phyloP scores from a whole-genome alignment of 2,888 invertebrate species.

The Sinelater perroti region DNA sequence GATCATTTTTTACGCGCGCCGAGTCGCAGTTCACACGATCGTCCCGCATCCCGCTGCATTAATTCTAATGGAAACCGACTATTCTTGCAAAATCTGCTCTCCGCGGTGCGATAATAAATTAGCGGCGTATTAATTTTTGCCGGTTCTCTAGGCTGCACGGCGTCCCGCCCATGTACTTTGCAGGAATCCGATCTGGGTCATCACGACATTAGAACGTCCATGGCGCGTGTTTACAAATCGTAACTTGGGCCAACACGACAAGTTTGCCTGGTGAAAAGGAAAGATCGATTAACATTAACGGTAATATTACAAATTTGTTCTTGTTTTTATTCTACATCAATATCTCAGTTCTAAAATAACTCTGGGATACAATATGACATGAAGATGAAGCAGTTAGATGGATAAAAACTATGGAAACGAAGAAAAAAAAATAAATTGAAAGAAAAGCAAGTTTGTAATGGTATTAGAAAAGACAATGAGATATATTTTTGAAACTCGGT shows the following conservation, averaged over 20 bases:
- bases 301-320: no score
- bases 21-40: conserved; percentile 49
- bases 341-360: no score
- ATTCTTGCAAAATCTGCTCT: conserved; percentile 45
- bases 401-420: no score
- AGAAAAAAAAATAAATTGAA: no score
- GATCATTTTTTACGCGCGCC: conserved; percentile 41
- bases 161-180: conserved; percentile 48
- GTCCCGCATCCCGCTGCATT: conserved; percentile 42
- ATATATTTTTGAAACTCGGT: no score
- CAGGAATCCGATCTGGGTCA: conserved; percentile 48
- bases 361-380: no score
- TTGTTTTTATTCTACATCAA: no score
- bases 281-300: no score
- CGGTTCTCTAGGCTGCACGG: conserved; percentile 43
- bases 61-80: conserved; percentile 46
- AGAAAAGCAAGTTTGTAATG: no score
- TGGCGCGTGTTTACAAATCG: conserved; percentile 31
- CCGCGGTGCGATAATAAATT: conserved; percentile 47
- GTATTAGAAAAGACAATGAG: no score
- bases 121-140: conserved; percentile 49
- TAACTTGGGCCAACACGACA: neutral
- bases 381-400: no score
- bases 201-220: conserved; percentile 46
- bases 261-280: neutral